Conservation (phyloP, 2,113 vertebrate genomes). For the Plotosus lineatus region DNA sequence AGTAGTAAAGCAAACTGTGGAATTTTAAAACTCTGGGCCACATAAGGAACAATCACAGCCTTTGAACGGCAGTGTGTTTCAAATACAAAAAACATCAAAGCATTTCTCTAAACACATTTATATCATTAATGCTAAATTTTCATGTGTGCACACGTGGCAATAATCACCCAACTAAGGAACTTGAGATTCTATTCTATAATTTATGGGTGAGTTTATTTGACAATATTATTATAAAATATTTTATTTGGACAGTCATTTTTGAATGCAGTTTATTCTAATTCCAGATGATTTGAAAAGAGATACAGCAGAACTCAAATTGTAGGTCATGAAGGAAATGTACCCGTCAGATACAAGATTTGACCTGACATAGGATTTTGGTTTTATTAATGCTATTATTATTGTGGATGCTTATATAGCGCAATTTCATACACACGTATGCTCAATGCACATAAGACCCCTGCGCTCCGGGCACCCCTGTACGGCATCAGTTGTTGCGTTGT, state of each 20-base stretch:
- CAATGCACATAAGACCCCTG: too few species aligned
- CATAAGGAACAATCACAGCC: conserved; percentile 33
- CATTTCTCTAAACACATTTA: conserved; percentile 16
- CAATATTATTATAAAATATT: background rate
- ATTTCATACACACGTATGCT: too few species aligned
- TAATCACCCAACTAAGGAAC: background rate
- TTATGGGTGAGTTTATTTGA: background rate
- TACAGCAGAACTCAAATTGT: background rate
- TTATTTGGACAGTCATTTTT: background rate
- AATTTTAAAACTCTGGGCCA: conserved; percentile 48
- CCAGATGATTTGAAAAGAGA: background rate
- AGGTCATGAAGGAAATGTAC: background rate
- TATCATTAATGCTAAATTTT: conserved; percentile 1
- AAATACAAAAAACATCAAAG: conserved; percentile 33
- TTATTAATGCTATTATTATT: background rate
- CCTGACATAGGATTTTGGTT: background rate
- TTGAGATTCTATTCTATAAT: background rate
- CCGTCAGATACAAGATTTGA: background rate
- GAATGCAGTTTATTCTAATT: background rate
- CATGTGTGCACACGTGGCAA: too few species aligned
- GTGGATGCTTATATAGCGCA: too few species aligned
- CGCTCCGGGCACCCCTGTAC: too few species aligned
- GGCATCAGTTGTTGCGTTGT: too few species aligned
- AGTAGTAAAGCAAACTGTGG: conserved; percentile 37
- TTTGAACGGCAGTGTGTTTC: conserved; percentile 33